These are phyloP conservation scores for Jordanella pulchra DNA, from an alignment of 2,797 vertebrate species.

Conservation along the genomic window DNA sequence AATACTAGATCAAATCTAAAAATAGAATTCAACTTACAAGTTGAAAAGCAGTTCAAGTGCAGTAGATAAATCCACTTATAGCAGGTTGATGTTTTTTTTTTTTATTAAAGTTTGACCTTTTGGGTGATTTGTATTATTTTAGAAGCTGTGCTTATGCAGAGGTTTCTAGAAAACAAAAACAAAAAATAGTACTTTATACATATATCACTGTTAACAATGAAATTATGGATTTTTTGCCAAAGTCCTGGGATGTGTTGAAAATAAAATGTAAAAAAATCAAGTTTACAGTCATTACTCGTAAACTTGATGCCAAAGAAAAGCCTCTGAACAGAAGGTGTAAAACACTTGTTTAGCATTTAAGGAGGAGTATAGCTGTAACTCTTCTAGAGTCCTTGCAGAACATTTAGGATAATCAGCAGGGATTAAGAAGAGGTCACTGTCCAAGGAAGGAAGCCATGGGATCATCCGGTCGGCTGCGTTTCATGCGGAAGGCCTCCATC, in stretches of 20 bases:
- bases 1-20: not conserved
- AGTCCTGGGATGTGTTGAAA: not conserved
- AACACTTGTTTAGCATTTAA: not conserved
- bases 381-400: slow-evolving; percentile 21
- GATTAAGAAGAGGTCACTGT: slow-evolving; percentile 70
- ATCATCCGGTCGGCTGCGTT: slow-evolving; percentile 89
- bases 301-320: not conserved
- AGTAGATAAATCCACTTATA: not conserved
- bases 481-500: slow-evolving; percentile 98
- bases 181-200: not conserved
- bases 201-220: not conserved
- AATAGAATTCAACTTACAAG: not conserved
- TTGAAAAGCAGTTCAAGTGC: not conserved
- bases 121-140: not conserved
- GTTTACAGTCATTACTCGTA: not conserved
- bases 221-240: not conserved
- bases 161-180: not conserved
- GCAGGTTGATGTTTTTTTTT: not conserved
- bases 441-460: slow-evolving; percentile 96
- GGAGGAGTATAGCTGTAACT: slow-evolving; percentile 32
- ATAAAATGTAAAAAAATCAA: not conserved
- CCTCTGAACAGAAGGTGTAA: slow-evolving; percentile 1
- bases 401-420: not conserved
- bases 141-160: not conserved
- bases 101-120: not conserved